These are phyloP conservation scores for Cynopterus brachyotis DNA, from an alignment of 2,113 vertebrate species.

Conservation along the genomic window DNA sequence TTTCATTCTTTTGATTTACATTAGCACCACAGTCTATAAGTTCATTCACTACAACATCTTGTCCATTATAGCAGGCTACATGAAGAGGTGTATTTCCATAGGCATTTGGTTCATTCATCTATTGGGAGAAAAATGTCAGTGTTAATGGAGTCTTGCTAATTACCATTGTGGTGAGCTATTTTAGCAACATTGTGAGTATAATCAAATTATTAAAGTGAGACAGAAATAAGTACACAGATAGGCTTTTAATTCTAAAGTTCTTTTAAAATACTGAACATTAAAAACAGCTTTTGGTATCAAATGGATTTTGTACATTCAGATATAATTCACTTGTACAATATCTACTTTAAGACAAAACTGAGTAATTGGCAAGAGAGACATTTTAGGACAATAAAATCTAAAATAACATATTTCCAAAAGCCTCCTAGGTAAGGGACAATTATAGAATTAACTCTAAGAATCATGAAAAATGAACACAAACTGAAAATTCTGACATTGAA, in stretches of 20 bases:
- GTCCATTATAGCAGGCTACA: slow-evolving; percentile 98
- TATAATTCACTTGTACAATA: not conserved
- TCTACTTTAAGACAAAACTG: not conserved
- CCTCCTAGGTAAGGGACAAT: not conserved
- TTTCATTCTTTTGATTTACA: slow-evolving; percentile 97
- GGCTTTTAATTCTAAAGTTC: not conserved
- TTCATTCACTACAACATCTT: slow-evolving; percentile 98
- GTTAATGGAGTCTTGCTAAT: not conserved
- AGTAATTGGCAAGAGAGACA: slow-evolving; percentile 18
- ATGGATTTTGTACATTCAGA: not conserved
- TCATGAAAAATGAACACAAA: slow-evolving; percentile 39
- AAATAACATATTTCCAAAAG: not conserved
- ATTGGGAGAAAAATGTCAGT: not conserved
- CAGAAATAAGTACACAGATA: not conserved
- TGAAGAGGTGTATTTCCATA: slow-evolving; percentile 98
- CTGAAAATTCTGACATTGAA: not conserved
- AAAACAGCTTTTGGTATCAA: not conserved
- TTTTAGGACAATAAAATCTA: slow-evolving; percentile 36
- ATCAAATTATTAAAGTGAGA: slow-evolving; percentile 34
- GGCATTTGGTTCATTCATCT: slow-evolving; percentile 98
- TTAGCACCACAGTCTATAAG: slow-evolving; percentile 97
- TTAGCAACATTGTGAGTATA: not conserved
- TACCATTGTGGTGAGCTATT: not conserved
- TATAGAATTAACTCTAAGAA: slow-evolving; percentile 27
- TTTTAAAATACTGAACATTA: not conserved